Conservation (phyloP, 2,797 vertebrate genomes). For the Urocyon cinereoargenteus region DNA sequence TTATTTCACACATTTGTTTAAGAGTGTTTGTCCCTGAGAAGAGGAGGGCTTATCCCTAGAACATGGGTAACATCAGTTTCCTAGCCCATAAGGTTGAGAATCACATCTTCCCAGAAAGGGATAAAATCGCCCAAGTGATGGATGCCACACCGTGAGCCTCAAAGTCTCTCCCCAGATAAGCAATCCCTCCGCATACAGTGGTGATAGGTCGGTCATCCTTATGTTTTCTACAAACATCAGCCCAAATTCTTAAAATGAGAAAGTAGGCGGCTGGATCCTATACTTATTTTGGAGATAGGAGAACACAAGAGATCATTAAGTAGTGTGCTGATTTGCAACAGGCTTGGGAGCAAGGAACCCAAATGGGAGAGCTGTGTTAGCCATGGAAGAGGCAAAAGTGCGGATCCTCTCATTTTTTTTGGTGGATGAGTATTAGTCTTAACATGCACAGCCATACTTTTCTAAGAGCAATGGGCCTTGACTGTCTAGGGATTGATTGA, state of each 20-base stretch:
- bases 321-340: background rate
- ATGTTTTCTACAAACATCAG: background rate
- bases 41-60: background rate
- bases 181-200: background rate
- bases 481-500: background rate
- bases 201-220: background rate
- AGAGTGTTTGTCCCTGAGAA: background rate
- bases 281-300: background rate
- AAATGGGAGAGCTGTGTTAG: background rate
- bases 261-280: background rate
- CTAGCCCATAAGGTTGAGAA: background rate
- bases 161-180: background rate
- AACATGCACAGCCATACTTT: background rate
- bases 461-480: background rate
- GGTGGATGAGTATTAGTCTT: background rate
- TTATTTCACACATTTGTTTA: background rate
- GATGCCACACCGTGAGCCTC: background rate
- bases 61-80: background rate
- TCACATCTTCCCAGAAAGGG: background rate
- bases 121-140: background rate
- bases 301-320: background rate
- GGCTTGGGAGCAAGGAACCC: background rate
- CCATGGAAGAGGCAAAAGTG: background rate
- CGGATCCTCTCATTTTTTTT: background rate
- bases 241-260: slow-evolving; percentile 1